A percentile compares a stretch with the other conserved stretches of the same genome.
These are phyloP conservation scores for Fundulus diaphanus DNA, from an alignment of 2,797 vertebrate species.

Conservation along the genomic window DNA sequence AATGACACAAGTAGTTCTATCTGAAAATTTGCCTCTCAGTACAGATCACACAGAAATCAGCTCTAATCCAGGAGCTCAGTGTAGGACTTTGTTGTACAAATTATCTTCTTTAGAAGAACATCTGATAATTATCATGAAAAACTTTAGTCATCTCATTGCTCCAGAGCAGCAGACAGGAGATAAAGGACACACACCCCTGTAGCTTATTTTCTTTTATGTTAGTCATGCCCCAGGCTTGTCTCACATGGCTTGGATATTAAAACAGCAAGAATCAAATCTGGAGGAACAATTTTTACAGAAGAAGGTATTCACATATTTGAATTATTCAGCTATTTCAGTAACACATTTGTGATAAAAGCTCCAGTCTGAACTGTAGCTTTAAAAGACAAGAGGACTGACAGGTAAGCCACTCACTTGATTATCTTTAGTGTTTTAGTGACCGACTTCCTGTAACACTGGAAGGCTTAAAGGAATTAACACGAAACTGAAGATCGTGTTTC, in stretches of 20 bases:
- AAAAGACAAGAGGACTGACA: not conserved
- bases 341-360: conserved; percentile 20
- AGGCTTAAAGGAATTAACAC: conserved; percentile 8
- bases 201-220: conserved; percentile 52
- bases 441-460: conserved; percentile 5
- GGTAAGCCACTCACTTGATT: conserved; percentile 20
- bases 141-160: conserved; percentile 9
- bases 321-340: conserved; percentile 34
- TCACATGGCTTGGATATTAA: conserved; percentile 45
- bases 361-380: not conserved
- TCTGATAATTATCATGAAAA: conserved; percentile 55
- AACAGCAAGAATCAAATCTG: not conserved
- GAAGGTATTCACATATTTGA: conserved; percentile 13
- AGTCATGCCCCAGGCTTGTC: conserved; percentile 19
- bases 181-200: conserved; percentile 24
- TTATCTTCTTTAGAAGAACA: conserved; percentile 50
- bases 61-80: conserved; percentile 20
- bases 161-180: conserved; percentile 39
- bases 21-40: conserved; percentile 16
- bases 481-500: not conserved
- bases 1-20: conserved; percentile 52
- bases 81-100: conserved; percentile 46
- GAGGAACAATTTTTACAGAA: conserved; percentile 43
- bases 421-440: conserved; percentile 15
- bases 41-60: conserved; percentile 32